Evolutionary conservation across 2,888 invertebrate species (phyloP), one percentile per base, ranked within the genome.

Genomic region (Mesoligia furuncula): DNA sequence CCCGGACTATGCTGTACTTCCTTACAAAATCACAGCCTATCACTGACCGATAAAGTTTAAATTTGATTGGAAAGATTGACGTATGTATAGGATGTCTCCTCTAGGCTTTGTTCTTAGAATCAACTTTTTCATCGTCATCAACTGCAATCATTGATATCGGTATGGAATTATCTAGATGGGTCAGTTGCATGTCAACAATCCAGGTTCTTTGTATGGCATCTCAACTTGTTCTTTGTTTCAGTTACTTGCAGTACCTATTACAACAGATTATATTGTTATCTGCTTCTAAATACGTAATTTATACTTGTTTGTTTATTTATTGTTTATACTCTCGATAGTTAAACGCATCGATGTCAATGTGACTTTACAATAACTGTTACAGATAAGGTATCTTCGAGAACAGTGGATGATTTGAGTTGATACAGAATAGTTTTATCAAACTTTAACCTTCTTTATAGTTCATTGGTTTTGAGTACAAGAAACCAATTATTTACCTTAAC

Each of bases 1-100:
- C 95, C 94, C 90, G 91, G 79, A 72, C 85, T 76, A 75, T 65
- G 76, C 64, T 45, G 48, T 54, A 62, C 71, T 80, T 80, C 80
- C 70, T 70, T 57, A 73, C 84, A 74, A 81, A 85, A 85, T 86
- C 79, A 83, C 67, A 80, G 80, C 72, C 42, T 86, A 82, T 83
- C 71, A 72, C 62, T 59, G 36, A 79, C 71, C 31, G 81, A 78
- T 87, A 88, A 79, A 79, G 85, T 85, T 83, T 76, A 79, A 75
- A 84, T 83, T 89, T 42, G 77, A 75, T 82, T 81, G 69, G 36
- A 59, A 59, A 57, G 20, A 64, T 73, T 77, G 61, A 59, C 31
- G 65, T 69, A 83, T 80, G 57, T 72, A 42, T 70, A 62, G 78
- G 83, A 79, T 83, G 69, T 80, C 68, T 81, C 48, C 69, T 79